Evolutionary conservation across 2,888 invertebrate genomes (phyloP), one percentile per base, ranked within the genome.

Genomic region (Tetrapedia diversipes): DNA sequence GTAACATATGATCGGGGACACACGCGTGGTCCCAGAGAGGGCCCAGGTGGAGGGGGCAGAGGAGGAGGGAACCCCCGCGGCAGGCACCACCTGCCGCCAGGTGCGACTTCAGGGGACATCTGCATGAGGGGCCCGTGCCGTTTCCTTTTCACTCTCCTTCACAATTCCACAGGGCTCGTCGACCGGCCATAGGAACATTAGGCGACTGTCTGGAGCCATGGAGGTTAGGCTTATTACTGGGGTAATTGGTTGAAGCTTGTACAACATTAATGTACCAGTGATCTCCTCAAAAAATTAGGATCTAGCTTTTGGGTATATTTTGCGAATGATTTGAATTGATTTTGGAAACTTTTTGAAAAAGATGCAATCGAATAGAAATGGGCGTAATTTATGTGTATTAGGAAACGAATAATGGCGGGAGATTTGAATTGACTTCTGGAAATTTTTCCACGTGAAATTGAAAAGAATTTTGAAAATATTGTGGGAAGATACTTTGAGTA

Each of bases 71-170:
- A 77, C 88, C 89, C 89, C 82, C 82, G 65, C 77, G 54, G 80
- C 70, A 70, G 53, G 59, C 73, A 85, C 80, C 84, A 85, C 84
- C 84, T 85, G 84, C 85, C 84, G 84, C 84, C 90, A 90, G 90
- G 90, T 90, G 90, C 84, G 84, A 81, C 67, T 80, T 75, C 68
- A 77, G 63, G 75, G 41, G 68, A 83, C 90, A 90, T 90, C 90
- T 90, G 90, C 86, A 75, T 61, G 75, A 84, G 81, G 86, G 87
- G 79, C 86, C 82, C 86, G 87, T 87, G 87, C 85, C 86, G 87
- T 88, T 87, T 87, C 83, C 84, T 86, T 83, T 83, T 78, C 80
- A 70, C 73, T 39, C 69, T 70, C 54, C 73, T 61, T 43, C 41
- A 61, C 74, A 60, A 57, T 70, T 56, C n/a, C 65, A 49, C 37